phyloP scores from a whole-genome alignment of 2,797 vertebrate species.

The Anisognathus igniventris region DNA sequence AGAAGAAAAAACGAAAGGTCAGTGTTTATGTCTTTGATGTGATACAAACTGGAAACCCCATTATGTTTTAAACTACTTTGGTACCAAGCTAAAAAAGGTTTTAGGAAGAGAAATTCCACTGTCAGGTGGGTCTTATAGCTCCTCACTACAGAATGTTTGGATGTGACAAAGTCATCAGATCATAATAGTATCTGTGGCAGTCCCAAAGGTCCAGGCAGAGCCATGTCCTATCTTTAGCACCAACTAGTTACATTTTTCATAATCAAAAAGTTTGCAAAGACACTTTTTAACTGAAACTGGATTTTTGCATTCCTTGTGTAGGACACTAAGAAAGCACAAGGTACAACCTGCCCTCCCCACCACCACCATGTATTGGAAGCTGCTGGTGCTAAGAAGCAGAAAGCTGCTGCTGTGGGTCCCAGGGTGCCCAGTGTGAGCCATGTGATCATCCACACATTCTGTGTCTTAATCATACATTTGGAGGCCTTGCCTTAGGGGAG shows the following conservation, averaged over 20 bases:
- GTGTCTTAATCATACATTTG: not conserved
- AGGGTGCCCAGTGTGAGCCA: fast-evolving
- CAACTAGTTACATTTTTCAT: not conserved
- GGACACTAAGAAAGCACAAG: not conserved
- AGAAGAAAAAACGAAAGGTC: not conserved
- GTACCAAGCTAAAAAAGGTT: not conserved
- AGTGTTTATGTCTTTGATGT: not conserved
- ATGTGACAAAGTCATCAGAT: not conserved
- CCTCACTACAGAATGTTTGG: not conserved
- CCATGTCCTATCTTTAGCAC: not conserved
- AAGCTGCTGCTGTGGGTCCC: not conserved
- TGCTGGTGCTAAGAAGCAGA: not conserved
- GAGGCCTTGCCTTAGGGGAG: not conserved
- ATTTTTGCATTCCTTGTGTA: not conserved
- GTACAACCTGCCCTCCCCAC: not conserved
- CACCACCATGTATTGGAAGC: fast-evolving
- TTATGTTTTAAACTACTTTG: not conserved
- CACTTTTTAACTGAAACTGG: not conserved
- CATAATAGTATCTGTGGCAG: not conserved
- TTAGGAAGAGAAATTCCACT: not conserved
- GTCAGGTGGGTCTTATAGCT: not conserved
- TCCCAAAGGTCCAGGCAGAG: not conserved
- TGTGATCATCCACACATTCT: not conserved
- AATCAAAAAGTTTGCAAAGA: not conserved
- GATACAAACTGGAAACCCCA: not conserved